Evolutionary conservation across 2,888 invertebrate genomes (phyloP), one percentile per base, ranked within the genome.

Genomic region (Eucera pruinosa): DNA sequence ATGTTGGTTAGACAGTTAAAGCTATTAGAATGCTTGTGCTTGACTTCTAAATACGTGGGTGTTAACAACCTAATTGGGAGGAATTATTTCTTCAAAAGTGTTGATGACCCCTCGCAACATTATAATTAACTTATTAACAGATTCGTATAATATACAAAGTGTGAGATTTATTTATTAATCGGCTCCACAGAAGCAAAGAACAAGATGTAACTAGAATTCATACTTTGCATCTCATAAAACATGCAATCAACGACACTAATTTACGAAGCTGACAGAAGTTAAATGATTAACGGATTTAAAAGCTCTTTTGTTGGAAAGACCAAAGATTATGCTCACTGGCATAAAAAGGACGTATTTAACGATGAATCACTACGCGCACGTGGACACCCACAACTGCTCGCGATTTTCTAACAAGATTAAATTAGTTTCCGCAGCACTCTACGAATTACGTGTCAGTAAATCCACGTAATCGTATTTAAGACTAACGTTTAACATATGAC

Each of bases 61-160:
- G 41, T 80, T 78, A 72, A 75, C 75, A 68, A 72, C 41, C 72
- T 67, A 18, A 79, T 76, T 73, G 58, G 52, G 15, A 50, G 13
- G 50, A 81, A 81, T 81, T 64, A 69, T 74, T 72, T 48, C 68
- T 48, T 57, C 45, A 55, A 52, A 58, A 45, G 68, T 69, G 65
- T 78, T 47, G 41, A 15, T 50, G 65, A 72, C 57, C 79, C 71
- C 64, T 70, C 11, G 54, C 11, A 64, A 60, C 30, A 50, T 58
- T 64, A 30, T 48, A 55, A 64, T 78, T 66, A 72, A 43, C 25
- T 23, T n/a, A 70, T 69, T 69, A 71, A 52, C 50, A 11, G 30
- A 47, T 50, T 41, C 15, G 47, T n/a, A n/a, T n/a, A n/a, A n/a
- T n/a, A n/a, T n/a, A n/a, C n/a, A n/a, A 54, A 45, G 25, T 23